A percentile compares a stretch with the other conserved stretches of the same genome.
Evolutionary conservation across 2,888 invertebrate species (phyloP).

Genomic region (Lydus trimaculatus): DNA sequence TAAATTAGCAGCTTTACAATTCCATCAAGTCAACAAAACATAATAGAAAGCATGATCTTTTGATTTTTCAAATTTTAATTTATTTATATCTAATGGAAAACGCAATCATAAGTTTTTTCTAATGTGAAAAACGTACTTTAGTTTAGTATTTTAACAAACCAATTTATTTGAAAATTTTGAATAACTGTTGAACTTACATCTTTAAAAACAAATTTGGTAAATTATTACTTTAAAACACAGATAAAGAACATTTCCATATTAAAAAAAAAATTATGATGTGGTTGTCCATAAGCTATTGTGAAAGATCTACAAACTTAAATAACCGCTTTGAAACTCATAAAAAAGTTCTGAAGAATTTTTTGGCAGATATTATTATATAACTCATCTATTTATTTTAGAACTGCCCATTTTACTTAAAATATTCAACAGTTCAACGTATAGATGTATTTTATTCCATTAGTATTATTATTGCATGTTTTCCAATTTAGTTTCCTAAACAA

Average conservation of each 20-base stretch:
- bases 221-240: background rate
- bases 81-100: background rate
- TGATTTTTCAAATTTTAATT: background rate
- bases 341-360: background rate
- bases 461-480: background rate
- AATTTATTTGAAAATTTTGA: background rate
- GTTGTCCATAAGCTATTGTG: background rate
- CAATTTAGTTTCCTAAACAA: too few relatives aligned
- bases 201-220: background rate
- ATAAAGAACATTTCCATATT: background rate
- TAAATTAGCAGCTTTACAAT: background rate
- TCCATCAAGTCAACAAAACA: background rate
- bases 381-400: too few relatives aligned
- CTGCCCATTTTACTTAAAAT: too few relatives aligned
- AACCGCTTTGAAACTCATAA: too few relatives aligned
- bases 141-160: background rate
- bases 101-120: background rate
- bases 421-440: too few relatives aligned
- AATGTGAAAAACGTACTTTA: background rate
- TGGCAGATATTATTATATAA: background rate
- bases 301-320: background rate
- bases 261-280: background rate
- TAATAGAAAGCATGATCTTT: background rate
- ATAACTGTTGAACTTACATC: slow-evolving; percentile 3
- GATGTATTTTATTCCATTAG: background rate